Percentiles rank a stretch among this genome's conserved stretches.
These are phyloP conservation scores for Hoplodrina ambigua DNA, from an alignment of 2,888 invertebrate species.

Conservation along the genomic window DNA sequence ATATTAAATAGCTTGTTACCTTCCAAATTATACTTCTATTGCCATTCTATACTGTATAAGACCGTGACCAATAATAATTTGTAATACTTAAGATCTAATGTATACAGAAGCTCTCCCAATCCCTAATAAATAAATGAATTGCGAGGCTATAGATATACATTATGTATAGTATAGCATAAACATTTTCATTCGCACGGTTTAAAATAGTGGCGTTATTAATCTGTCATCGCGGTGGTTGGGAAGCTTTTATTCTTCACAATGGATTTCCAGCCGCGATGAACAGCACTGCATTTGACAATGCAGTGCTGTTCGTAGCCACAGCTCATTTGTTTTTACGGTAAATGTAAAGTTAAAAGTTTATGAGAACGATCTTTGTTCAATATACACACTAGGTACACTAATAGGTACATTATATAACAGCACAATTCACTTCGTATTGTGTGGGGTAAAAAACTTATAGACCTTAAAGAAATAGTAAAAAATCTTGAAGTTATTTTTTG, in stretches of 20 bases:
- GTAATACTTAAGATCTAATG: no score
- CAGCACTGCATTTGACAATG: background rate
- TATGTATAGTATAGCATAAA: background rate
- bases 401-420: no score
- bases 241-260: constrained; percentile 21
- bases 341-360: background rate
- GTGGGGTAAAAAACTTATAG: no score
- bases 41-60: background rate
- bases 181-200: background rate
- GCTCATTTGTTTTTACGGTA: background rate
- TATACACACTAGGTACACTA: no score
- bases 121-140: no score
- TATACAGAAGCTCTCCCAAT: no score
- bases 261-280: constrained; percentile 5
- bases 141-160: background rate
- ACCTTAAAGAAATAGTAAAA: no score
- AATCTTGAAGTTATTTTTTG: no score
- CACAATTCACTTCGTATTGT: no score
- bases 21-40: background rate
- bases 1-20: constrained; percentile 15
- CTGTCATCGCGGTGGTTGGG: constrained; percentile 3
- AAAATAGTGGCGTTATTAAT: background rate
- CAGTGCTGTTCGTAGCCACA: background rate
- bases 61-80: no score
- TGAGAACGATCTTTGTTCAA: background rate